These are phyloP conservation scores for Myotis planiceps DNA, from an alignment of 2,797 vertebrate genomes.

Conservation along the genomic window DNA sequence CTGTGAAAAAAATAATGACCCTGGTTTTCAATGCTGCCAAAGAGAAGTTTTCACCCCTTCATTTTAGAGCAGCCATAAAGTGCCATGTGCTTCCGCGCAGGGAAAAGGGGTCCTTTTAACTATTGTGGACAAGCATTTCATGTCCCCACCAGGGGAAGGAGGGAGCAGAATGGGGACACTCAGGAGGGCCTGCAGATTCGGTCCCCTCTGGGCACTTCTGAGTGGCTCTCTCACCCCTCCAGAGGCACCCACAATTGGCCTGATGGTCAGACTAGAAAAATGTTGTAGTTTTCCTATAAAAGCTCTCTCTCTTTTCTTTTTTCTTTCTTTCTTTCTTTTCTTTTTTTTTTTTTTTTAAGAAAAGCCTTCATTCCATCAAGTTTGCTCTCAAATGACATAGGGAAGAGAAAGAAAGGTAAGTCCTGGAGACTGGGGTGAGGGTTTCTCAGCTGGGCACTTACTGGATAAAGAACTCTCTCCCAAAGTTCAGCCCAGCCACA, in stretches of 20 bases:
- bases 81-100: conserved; percentile 81
- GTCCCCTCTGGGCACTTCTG: conserved; percentile 42
- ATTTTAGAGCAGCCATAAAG: conserved; percentile 87
- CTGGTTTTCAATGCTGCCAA: conserved; percentile 85
- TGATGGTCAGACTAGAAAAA: conserved; percentile 63
- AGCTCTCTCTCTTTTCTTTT: background rate
- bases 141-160: conserved; percentile 59
- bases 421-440: background rate
- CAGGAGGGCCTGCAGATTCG: background rate
- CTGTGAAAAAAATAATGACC: conserved; percentile 86
- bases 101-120: conserved; percentile 78
- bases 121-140: conserved; percentile 77
- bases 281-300: conserved; percentile 33
- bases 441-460: background rate
- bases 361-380: background rate
- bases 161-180: background rate
- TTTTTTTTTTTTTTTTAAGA: background rate
- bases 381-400: background rate
- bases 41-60: conserved; percentile 86
- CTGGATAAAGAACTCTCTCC: background rate
- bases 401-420: background rate
- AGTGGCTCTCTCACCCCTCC: background rate
- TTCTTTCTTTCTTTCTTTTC: too few relatives aligned
- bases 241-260: conserved; percentile 13
- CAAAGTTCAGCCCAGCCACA: background rate